Percentiles rank a stretch among this genome's conserved stretches.
These are phyloP conservation scores for Smutsia gigantea DNA, from an alignment of 2,797 vertebrate genomes.

Conservation along the genomic window DNA sequence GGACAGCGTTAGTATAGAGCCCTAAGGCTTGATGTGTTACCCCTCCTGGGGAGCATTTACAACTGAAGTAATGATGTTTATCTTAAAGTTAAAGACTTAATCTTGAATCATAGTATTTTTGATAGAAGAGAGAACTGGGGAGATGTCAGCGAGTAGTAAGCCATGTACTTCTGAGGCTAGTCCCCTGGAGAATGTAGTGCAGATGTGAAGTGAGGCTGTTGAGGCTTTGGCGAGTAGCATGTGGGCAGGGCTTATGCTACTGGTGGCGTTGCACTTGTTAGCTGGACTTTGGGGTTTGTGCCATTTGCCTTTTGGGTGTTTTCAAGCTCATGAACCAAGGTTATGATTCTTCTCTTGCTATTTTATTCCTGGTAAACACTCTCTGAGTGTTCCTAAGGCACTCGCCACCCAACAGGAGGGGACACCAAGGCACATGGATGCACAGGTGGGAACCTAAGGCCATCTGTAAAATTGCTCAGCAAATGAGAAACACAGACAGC, in stretches of 20 bases:
- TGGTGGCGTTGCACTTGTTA: neutral
- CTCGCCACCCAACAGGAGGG: neutral
- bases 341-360: neutral
- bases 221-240: neutral
- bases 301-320: constrained; percentile 14
- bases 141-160: neutral
- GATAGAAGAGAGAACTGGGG: neutral
- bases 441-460: neutral
- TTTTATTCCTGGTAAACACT: neutral
- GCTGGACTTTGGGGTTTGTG: neutral
- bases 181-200: neutral
- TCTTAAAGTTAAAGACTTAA: constrained; percentile 36
- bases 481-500: neutral
- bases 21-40: neutral
- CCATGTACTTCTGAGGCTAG: neutral
- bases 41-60: neutral
- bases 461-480: neutral
- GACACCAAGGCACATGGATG: neutral
- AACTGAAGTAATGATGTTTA: constrained; percentile 44
- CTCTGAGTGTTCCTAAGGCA: neutral
- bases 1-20: neutral
- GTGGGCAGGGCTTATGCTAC: neutral
- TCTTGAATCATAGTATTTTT: constrained; percentile 42
- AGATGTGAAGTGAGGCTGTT: neutral
- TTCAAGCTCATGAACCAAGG: constrained; percentile 10